Percentiles rank a stretch among this genome's conserved stretches.
These are phyloP conservation scores for Apodemia mormo DNA, from an alignment of 2,888 invertebrate species.

Conservation along the genomic window DNA sequence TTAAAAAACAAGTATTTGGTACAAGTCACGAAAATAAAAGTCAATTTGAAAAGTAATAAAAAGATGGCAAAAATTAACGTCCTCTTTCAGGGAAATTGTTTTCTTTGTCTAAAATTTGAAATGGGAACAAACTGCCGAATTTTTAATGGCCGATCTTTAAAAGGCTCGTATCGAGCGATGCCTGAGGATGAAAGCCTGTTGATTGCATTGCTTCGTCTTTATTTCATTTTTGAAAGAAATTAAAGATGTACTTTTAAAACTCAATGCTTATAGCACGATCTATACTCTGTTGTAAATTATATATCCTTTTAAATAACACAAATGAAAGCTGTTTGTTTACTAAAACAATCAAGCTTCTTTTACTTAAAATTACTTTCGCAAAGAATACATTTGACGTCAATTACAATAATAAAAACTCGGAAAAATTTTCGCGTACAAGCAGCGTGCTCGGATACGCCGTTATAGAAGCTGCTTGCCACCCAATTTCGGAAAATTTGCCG, in stretches of 20 bases:
- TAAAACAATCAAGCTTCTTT: too few relatives aligned
- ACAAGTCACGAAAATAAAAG: neutral
- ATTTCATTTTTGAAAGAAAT: neutral
- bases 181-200: neutral
- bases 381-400: too few relatives aligned
- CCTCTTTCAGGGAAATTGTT: neutral
- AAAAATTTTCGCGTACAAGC: too few relatives aligned
- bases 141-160: constrained; percentile 1
- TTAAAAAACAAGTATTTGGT: constrained; percentile 3
- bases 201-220: neutral
- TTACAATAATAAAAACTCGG: too few relatives aligned
- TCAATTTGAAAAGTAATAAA: neutral
- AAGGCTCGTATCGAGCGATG: neutral
- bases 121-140: neutral
- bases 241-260: neutral
- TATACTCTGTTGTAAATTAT: too few relatives aligned
- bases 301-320: too few relatives aligned
- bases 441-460: too few relatives aligned
- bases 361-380: too few relatives aligned
- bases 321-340: too few relatives aligned
- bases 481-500: too few relatives aligned
- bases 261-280: too few relatives aligned
- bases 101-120: neutral
- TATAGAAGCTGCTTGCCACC: too few relatives aligned
- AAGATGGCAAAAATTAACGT: neutral